These are phyloP conservation scores for Calliphora vomitoria DNA, from an alignment of 2,888 invertebrate species.

Conservation along the genomic window DNA sequence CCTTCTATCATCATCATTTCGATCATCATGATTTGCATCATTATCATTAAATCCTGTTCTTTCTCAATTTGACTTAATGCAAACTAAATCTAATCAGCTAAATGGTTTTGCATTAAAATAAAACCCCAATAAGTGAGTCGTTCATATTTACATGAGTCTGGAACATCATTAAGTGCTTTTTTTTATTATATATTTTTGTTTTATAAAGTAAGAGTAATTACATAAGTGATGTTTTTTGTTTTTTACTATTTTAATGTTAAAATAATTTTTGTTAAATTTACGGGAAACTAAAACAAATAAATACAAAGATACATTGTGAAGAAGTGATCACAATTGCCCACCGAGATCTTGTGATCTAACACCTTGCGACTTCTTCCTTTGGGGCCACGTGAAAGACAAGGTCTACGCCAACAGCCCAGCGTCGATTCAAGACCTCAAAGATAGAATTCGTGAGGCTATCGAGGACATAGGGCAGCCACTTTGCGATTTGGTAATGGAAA, in stretches of 20 bases:
- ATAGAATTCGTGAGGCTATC: no score
- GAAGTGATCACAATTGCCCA: no score
- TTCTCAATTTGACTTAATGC: neutral
- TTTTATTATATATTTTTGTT: neutral
- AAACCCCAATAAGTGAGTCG: neutral
- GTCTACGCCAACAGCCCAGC: no score
- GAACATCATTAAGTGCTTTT: constrained; percentile 12
- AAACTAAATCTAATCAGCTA: constrained; percentile 29
- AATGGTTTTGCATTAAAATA: constrained; percentile 15
- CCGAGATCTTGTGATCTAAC: no score
- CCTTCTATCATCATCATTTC: constrained; percentile 79
- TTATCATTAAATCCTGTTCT: constrained; percentile 51
- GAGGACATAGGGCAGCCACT: no score
- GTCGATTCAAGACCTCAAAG: no score
- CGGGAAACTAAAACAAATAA: neutral
- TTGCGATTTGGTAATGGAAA: no score
- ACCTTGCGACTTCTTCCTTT: no score
- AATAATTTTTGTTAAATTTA: constrained; percentile 4
- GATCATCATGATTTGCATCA: constrained; percentile 78
- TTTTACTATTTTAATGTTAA: constrained; percentile 24
- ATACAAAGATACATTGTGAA: constrained; percentile 14
- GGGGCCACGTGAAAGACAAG: no score
- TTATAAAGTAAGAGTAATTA: constrained; percentile 58
- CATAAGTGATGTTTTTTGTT: constrained; percentile 30
- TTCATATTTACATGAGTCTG: constrained; percentile 22